These are phyloP conservation scores for Capra hircus DNA, from an alignment of 2,113 vertebrate genomes.

Conservation along the genomic window DNA sequence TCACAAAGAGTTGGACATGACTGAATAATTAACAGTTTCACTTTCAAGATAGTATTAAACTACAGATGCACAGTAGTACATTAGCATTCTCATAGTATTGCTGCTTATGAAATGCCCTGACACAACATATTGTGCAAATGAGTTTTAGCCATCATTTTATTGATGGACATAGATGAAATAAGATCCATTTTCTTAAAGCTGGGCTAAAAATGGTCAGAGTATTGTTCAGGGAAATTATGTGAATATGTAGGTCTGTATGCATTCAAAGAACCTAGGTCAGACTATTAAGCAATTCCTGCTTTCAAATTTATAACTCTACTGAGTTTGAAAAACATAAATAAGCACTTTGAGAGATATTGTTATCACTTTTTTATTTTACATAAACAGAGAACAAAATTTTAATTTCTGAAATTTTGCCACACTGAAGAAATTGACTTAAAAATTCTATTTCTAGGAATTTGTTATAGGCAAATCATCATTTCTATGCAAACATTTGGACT, in stretches of 20 bases:
- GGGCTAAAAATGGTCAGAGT: background rate
- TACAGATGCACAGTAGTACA: background rate
- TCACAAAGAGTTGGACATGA: background rate
- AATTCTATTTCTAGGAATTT: background rate
- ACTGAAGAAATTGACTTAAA: background rate
- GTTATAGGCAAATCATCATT: background rate
- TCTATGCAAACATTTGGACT: background rate
- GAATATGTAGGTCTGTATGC: background rate
- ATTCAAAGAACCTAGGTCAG: background rate
- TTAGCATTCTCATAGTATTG: background rate
- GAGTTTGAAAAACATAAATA: background rate
- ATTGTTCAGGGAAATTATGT: background rate
- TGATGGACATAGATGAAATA: background rate
- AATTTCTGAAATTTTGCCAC: background rate
- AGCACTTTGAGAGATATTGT: background rate
- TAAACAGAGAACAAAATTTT: background rate
- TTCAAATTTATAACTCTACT: background rate
- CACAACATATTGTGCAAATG: background rate
- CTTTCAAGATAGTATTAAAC: background rate
- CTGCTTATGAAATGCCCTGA: background rate
- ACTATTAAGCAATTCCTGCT: background rate
- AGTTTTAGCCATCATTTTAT: background rate
- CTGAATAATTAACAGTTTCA: background rate
- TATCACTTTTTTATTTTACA: background rate
- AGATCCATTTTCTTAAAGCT: background rate